phyloP scores from a whole-genome alignment of 2,113 vertebrate genomes.

The Forbesichthys papilliferus region DNA sequence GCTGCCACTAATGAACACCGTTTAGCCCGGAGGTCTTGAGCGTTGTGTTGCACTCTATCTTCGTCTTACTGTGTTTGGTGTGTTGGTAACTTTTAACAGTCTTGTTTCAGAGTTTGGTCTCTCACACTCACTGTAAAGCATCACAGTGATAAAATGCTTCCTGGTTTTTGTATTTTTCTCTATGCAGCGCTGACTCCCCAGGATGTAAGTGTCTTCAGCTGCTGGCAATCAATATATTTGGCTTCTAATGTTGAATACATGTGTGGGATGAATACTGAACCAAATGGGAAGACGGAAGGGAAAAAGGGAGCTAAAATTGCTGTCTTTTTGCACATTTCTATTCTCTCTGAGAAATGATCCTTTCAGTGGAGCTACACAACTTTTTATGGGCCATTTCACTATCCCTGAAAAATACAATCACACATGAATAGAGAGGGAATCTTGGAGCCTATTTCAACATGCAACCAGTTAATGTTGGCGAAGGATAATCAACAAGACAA shows the following conservation, averaged over 20 bases:
- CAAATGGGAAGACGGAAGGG: conserved; percentile 42
- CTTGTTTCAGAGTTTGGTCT: conserved; percentile 45
- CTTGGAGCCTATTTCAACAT: conserved; percentile 43
- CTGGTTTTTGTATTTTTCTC: conserved; percentile 57
- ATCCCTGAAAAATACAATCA: conserved; percentile 58
- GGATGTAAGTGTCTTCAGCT: conserved; percentile 71
- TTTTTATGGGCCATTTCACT: conserved; percentile 64
- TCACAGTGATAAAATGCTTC: conserved; percentile 66
- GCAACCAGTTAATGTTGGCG: conserved; percentile 50
- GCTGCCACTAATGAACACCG: conserved; percentile 68
- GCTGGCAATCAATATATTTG: conserved; percentile 72
- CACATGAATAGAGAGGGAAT: conserved; percentile 30
- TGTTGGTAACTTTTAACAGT: conserved; percentile 47
- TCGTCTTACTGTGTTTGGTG: conserved; percentile 42
- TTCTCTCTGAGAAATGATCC: conserved; percentile 58
- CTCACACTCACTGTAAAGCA: conserved; percentile 51
- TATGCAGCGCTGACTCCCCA: conserved; percentile 51
- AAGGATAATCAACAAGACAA: conserved; percentile 46
- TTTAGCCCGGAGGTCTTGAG: conserved; percentile 60
- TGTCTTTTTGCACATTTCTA: conserved; percentile 35
- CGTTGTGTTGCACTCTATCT: conserved; percentile 50
- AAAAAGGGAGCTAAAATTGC: conserved; percentile 42
- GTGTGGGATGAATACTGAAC: conserved; percentile 55
- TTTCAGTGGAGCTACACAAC: conserved; percentile 52
- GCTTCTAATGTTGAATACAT: conserved; percentile 63